A percentile compares a stretch with the other conserved stretches of the same genome.
phyloP scores from a whole-genome alignment of 2,888 invertebrate genomes.

The Leuctra nigra region DNA sequence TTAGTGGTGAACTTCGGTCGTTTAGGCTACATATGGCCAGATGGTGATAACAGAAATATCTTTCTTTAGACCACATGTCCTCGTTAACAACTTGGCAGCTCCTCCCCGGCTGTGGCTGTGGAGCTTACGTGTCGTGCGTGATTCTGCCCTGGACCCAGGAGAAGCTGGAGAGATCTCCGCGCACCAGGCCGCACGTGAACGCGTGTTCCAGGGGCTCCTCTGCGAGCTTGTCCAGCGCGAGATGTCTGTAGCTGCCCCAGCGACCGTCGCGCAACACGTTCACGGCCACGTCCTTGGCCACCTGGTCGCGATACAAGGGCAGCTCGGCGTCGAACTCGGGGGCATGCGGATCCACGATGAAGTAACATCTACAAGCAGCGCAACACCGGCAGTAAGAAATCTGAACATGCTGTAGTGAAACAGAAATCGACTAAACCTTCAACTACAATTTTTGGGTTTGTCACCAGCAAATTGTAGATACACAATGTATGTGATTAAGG shows the following conservation, averaged over 20 bases:
- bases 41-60: too few relatives aligned
- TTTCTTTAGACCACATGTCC: too few relatives aligned
- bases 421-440: too few relatives aligned
- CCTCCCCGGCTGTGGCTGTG: background rate
- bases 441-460: too few relatives aligned
- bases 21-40: too few relatives aligned
- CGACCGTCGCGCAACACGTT: slow-evolving; percentile 64
- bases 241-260: slow-evolving; percentile 83
- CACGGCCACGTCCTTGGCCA: slow-evolving; percentile 65
- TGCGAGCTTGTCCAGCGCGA: slow-evolving; percentile 51
- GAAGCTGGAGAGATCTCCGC: slow-evolving; percentile 81
- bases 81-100: too few relatives aligned
- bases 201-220: slow-evolving; percentile 55
- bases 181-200: slow-evolving; percentile 65
- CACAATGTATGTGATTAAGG: too few relatives aligned
- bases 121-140: slow-evolving; percentile 31
- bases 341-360: slow-evolving; percentile 52
- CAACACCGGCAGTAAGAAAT: too few relatives aligned
- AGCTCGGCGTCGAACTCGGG: slow-evolving; percentile 58
- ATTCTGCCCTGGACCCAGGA: slow-evolving; percentile 71
- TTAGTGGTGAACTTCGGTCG: too few relatives aligned
- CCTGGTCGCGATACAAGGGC: slow-evolving; percentile 58
- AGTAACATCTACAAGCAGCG: slow-evolving; percentile 39
- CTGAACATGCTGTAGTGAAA: too few relatives aligned
- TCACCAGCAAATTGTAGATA: too few relatives aligned